Base-by-base conservation (phyloP, 1,140 invertebrate species). In the Propsilocerus akamusi region DNA sequence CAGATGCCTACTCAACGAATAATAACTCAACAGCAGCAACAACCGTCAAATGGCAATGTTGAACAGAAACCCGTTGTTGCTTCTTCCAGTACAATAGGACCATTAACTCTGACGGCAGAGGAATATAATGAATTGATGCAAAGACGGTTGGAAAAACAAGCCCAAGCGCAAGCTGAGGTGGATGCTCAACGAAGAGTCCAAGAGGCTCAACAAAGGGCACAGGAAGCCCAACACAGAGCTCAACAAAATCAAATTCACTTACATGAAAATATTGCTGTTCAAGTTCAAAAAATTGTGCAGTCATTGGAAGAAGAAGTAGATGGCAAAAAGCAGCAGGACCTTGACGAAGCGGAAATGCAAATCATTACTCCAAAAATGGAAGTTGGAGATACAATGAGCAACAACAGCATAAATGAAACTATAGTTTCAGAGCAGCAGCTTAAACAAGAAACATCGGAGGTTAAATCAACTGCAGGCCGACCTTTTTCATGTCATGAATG, bases 401-500 rank as follows among this genome's bases (percentile, higher is more conserved):
- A 20, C 10, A 12, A 41, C 24, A 8, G n/a, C 37, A 23, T 6
- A 47, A 47, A 47, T 32, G 30, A 4, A 46, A 46, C 25, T 26
- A 23, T 26, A 7, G 8, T 17, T 37, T 17, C 32, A 17, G 20
- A 32, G 14, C n/a, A 47, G 11, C 20, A 47, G 25, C 20, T 24
- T n/a, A 20, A 12, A 56, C 55, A 6, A 22, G 14, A 37, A 34
- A 34, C 25, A 64, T 54, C 54, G 57, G 53, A 61, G 58, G 50
- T 60, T 60, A 49, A 62, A 62, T 46, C 53, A 14, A 28, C 28
- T 12, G 41, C 54, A 20, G 60, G 71, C 11, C 65, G 83, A 28
- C 84, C 83, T 0, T 86, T 84, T 58, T 78, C 78, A 5, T 89
- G 85, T 61, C 73, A 78, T 23, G 80, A 86, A 62, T 87, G 83